These are phyloP conservation scores for Phataginus tetradactyla DNA, from an alignment of 2,797 vertebrate genomes.

Conservation along the genomic window DNA sequence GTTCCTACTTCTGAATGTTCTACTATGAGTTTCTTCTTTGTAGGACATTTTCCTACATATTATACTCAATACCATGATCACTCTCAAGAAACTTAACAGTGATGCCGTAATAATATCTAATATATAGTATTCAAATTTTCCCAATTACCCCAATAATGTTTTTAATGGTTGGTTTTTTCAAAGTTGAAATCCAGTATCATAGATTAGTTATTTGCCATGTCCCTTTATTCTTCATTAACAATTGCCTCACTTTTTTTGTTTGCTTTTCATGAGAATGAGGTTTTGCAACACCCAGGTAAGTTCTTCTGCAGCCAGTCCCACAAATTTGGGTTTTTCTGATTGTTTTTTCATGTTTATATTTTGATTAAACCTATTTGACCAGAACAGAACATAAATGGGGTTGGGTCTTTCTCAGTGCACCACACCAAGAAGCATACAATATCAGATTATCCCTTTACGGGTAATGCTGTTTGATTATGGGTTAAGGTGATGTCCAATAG, in stretches of 20 bases:
- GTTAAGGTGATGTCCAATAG: background rate
- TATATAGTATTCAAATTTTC: background rate
- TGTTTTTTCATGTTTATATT: conserved; percentile 17
- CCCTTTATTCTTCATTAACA: conserved; percentile 24
- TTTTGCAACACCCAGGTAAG: background rate
- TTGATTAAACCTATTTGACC: background rate
- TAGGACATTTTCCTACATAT: background rate
- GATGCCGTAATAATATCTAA: background rate
- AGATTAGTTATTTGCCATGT: background rate
- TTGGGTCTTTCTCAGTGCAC: background rate
- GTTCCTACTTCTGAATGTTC: background rate
- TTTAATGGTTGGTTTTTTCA: background rate
- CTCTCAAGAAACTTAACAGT: conserved; percentile 3
- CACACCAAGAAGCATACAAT: background rate
- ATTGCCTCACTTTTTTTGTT: background rate
- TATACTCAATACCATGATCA: background rate
- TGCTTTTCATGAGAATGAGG: background rate
- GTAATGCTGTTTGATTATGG: background rate
- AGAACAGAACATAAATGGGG: background rate
- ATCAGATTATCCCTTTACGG: background rate
- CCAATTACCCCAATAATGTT: background rate
- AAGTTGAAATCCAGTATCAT: background rate
- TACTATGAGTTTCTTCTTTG: background rate
- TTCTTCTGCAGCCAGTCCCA: background rate
- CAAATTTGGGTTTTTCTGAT: conserved; percentile 33